Percentiles rank a stretch among this genome's conserved stretches.
Conservation (phyloP, 1,140 invertebrate species). For the Drosophila biarmipes region DNA sequence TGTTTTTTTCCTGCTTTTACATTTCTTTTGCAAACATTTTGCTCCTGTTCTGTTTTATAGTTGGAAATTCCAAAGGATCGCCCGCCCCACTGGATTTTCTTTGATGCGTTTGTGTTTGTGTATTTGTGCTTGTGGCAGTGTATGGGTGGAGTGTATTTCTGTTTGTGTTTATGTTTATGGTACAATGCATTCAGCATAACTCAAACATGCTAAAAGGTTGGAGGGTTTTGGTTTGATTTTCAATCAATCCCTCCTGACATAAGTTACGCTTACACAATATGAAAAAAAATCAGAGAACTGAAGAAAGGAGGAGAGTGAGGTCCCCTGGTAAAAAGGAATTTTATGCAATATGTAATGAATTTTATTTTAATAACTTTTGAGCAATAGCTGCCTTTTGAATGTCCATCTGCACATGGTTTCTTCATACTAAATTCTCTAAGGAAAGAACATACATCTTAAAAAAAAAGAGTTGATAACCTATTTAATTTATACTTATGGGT, state of each 20-base stretch:
- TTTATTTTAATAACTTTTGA: not conserved
- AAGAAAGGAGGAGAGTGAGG: constrained; percentile 4
- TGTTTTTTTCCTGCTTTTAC: constrained; percentile 60
- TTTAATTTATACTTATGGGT: not conserved
- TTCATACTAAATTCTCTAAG: not conserved
- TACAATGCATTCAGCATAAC: constrained; percentile 76
- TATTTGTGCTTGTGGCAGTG: constrained; percentile 7
- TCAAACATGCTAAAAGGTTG: constrained; percentile 76
- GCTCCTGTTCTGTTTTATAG: constrained; percentile 50
- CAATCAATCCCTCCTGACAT: constrained; percentile 55
- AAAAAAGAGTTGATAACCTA: no score
- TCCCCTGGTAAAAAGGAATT: constrained; percentile 1
- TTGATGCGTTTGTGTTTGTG: constrained; percentile 50
- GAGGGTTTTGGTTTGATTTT: constrained; percentile 75
- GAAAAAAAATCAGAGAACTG: not conserved
- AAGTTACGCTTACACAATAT: not conserved
- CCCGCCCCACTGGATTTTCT: constrained; percentile 40
- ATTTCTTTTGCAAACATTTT: constrained; percentile 54
- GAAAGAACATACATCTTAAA: no score
- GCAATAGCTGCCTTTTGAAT: not conserved
- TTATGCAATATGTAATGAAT: not conserved
- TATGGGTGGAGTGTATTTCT: constrained; percentile 22
- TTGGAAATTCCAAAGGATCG: constrained; percentile 51
- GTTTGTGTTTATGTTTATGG: constrained; percentile 72
- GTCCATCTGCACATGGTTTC: not conserved